A percentile compares a stretch with the other conserved stretches of the same genome.
Conservation (phyloP, 2,113 vertebrate species). For the Alexandromys fortis region DNA sequence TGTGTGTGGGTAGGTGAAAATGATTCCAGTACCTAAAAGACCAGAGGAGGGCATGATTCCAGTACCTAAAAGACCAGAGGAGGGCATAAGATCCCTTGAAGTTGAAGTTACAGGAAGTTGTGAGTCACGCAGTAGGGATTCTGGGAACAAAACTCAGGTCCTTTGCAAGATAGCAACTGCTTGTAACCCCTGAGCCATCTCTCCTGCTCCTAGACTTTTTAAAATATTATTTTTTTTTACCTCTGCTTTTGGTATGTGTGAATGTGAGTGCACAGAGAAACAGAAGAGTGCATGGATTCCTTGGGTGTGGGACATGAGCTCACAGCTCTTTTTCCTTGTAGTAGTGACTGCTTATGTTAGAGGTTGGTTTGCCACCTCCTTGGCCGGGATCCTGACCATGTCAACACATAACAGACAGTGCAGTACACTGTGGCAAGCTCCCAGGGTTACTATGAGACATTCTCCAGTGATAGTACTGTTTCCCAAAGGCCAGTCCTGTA, state of each 20-base stretch:
- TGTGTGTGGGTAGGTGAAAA: not conserved
- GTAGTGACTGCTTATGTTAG: not conserved
- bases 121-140: not conserved
- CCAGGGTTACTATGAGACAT: not conserved
- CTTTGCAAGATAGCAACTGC: not conserved
- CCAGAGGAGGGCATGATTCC: not conserved
- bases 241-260: not conserved
- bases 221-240: not conserved
- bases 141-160: not conserved
- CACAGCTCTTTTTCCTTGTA: not conserved
- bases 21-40: not conserved
- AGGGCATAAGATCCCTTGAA: not conserved
- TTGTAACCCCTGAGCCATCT: not conserved
- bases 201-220: not conserved
- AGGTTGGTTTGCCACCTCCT: not conserved
- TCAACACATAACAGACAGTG: not conserved
- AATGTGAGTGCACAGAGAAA: not conserved
- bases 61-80: not conserved
- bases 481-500: conserved; percentile 14
- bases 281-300: not conserved
- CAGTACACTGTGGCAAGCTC: not conserved
- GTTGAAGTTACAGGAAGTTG: not conserved
- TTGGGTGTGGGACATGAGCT: not conserved
- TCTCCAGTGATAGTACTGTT: not conserved
- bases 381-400: not conserved